Evolutionary conservation across 1,140 invertebrate genomes (phyloP), one percentile per base, ranked within the genome.

Genomic region (Drosophila oshimai): DNA sequence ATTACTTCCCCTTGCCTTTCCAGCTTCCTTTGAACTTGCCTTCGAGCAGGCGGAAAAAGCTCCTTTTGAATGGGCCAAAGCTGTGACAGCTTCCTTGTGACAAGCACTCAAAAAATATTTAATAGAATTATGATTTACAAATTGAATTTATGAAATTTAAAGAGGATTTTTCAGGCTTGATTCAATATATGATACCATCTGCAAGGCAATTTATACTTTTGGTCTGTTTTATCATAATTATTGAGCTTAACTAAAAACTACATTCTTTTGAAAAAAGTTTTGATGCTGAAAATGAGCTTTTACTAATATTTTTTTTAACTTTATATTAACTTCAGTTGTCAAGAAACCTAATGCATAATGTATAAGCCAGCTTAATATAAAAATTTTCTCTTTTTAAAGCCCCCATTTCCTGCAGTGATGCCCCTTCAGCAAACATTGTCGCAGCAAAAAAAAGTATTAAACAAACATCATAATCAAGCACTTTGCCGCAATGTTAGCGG

Each of bases 391-490:
- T 6, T 34, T 47, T 58, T 39, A 44, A 46, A 26, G 12, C 18
- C 7, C 29, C 41, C 15, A 34, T 49, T 78, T 61, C 31, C 61
- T 13, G 10, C 58, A 79, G 62, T 83, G 74, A 58, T 15, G 6
- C 28, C 54, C 55, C 12, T 36, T 33, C 6, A 34, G 18, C 20
- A 47, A 55, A 49, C 53, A 74, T n/a, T 58, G 55, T 77, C 69
- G 54, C 57, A 39, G 54, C 39, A 17, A 12, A 26, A 47, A 64
- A 65, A 65, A 50, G 20, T 65, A 84, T 65, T 78, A 74, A 74
- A 70, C 74, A 84, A 84, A 86, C 79, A 84, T 74, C 74, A 74
- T 84, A 86, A 84, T 86, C 74, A 79, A 86, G 70, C 74, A 79
- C 68, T 84, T 84, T 86, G 80, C 41, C 33, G 70, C 70, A 58